These are phyloP conservation scores for Knipowitschia caucasica DNA, from an alignment of 2,797 vertebrate species.

Conservation along the genomic window DNA sequence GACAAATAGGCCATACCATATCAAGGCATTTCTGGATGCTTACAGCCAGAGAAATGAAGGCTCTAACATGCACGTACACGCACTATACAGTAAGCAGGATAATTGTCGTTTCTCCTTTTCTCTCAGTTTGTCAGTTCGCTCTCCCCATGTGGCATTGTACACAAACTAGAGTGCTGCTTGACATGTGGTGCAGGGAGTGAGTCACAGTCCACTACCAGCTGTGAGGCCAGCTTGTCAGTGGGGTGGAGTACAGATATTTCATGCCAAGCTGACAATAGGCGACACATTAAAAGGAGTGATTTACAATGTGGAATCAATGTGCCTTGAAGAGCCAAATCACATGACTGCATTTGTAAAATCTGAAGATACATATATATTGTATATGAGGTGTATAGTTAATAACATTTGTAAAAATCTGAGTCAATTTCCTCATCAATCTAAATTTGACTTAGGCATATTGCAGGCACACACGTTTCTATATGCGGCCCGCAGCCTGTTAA, in stretches of 20 bases:
- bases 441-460: too few species aligned
- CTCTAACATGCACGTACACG: too few species aligned
- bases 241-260: conserved; percentile 56
- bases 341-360: too few species aligned
- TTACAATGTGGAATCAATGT: conserved; percentile 36
- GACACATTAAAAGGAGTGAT: conserved; percentile 43
- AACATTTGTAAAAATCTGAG: too few species aligned
- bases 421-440: too few species aligned
- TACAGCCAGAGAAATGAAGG: too few species aligned
- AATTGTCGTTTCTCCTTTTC: conserved; percentile 1
- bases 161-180: conserved; percentile 52
- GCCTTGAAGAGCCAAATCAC: too few species aligned
- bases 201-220: conserved; percentile 69
- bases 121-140: background rate
- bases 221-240: conserved; percentile 51
- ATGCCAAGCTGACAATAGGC: conserved; percentile 36
- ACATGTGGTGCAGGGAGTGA: conserved; percentile 68
- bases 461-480: too few species aligned
- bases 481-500: too few species aligned
- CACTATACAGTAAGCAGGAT: conserved; percentile 18
- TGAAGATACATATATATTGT: too few species aligned
- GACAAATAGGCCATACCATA: conserved; percentile 48
- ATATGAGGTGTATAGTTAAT: too few species aligned
- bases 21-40: too few species aligned
- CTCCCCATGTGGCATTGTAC: conserved; percentile 45